These are phyloP conservation scores for Himantopus leucocephalus DNA, from an alignment of 2,113 vertebrate species.

Conservation along the genomic window DNA sequence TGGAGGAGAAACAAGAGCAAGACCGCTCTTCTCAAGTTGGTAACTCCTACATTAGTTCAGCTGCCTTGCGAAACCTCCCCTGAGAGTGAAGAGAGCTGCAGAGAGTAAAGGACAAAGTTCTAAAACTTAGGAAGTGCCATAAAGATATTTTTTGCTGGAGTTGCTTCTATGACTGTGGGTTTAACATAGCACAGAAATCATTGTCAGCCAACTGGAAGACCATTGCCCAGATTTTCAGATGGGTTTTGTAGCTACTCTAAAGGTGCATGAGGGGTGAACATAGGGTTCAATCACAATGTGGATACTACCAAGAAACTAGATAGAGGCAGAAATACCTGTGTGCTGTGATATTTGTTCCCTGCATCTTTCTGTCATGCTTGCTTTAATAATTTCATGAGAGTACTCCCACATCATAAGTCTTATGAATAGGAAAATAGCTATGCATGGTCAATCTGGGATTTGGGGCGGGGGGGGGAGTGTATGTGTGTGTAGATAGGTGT, in stretches of 20 bases:
- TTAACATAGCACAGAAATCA: background rate
- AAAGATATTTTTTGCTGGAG: background rate
- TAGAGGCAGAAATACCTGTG: background rate
- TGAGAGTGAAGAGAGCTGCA: background rate
- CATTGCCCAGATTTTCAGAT: background rate
- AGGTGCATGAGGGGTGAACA: background rate
- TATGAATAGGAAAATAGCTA: background rate
- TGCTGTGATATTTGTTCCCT: background rate
- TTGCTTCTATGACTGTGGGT: background rate
- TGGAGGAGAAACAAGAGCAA: background rate
- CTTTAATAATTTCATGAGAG: background rate
- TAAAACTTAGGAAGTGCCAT: background rate
- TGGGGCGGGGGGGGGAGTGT: accelerated
- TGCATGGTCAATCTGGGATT: background rate
- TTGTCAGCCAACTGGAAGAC: background rate
- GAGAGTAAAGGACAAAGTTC: background rate
- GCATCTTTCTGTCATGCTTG: background rate
- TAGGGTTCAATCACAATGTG: background rate
- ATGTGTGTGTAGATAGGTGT: background rate
- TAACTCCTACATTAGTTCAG: background rate
- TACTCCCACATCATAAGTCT: background rate
- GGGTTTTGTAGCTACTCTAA: background rate
- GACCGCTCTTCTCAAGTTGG: background rate
- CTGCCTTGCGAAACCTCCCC: background rate
- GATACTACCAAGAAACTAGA: background rate